Evolutionary conservation across 2,113 vertebrate genomes (phyloP).

Genomic region (Rhagologus leucostigma): DNA sequence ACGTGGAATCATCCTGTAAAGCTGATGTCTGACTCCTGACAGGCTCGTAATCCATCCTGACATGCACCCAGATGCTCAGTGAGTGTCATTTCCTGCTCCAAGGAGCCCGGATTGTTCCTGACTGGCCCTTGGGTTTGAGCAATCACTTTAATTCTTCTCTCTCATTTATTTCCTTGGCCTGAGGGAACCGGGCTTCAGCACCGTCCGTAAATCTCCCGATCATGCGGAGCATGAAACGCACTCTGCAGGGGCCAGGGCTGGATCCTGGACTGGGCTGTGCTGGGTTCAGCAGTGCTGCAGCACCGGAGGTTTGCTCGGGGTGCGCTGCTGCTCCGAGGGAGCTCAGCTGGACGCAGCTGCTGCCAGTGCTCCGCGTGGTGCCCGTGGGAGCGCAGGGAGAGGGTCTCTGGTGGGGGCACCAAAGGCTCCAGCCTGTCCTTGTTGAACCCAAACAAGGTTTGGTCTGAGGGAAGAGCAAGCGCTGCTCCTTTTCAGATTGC

Average conservation of each 20-base stretch:
- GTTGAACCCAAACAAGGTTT: background rate
- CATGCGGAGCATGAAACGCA: accelerated
- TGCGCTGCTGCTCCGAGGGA: accelerated
- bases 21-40: background rate
- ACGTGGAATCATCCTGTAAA: background rate
- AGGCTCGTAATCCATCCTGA: background rate
- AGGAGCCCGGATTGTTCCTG: background rate
- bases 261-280: background rate
- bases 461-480: background rate
- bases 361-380: accelerated
- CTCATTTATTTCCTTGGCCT: background rate
- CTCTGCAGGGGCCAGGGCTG: background rate
- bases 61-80: background rate
- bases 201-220: background rate
- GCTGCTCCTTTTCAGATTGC: background rate
- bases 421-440: background rate
- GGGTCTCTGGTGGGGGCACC: background rate
- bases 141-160: background rate
- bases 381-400: accelerated
- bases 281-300: background rate
- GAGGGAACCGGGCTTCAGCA: background rate
- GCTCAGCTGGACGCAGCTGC: background rate
- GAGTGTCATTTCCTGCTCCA: constrained; percentile 23
- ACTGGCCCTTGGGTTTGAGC: background rate
- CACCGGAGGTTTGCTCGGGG: background rate